These are phyloP conservation scores for Labeo catla DNA, from an alignment of 2,113 vertebrate genomes.

Conservation along the genomic window DNA sequence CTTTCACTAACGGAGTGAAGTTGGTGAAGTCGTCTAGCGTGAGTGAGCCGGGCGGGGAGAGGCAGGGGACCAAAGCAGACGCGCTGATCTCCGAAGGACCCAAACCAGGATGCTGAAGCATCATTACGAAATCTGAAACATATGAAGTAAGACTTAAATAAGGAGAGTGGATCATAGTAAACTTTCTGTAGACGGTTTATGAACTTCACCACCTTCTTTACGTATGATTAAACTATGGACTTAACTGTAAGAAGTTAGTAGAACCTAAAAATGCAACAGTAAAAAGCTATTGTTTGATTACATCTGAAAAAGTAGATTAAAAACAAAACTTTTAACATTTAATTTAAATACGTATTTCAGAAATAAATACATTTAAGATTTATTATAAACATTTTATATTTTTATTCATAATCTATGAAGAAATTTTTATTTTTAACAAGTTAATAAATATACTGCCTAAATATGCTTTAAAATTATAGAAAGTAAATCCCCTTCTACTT, in stretches of 20 bases:
- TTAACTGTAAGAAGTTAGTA: background rate
- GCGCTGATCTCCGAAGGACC: conserved; percentile 92
- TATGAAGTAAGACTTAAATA: background rate
- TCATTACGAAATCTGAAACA: conserved; percentile 78
- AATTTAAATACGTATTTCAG: background rate
- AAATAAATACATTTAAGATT: background rate
- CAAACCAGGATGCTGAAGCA: conserved; percentile 92
- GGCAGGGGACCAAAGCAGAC: conserved; percentile 89
- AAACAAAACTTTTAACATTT: background rate
- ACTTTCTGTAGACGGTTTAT: background rate
- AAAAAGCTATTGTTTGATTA: background rate
- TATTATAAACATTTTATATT: background rate
- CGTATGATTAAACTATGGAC: background rate
- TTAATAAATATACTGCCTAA: background rate
- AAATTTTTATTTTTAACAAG: background rate
- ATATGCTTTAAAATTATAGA: background rate
- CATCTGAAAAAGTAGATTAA: background rate
- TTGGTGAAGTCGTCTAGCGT: conserved; percentile 93
- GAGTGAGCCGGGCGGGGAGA: conserved; percentile 88
- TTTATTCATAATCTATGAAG: background rate
- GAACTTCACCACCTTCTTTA: background rate
- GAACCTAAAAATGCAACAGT: background rate
- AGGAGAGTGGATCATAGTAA: background rate
- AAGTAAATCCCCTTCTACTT: background rate
- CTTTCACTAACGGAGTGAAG: conserved; percentile 90